Conservation (phyloP, 2,113 vertebrate species). For the Lycocorax pyrrhopterus region DNA sequence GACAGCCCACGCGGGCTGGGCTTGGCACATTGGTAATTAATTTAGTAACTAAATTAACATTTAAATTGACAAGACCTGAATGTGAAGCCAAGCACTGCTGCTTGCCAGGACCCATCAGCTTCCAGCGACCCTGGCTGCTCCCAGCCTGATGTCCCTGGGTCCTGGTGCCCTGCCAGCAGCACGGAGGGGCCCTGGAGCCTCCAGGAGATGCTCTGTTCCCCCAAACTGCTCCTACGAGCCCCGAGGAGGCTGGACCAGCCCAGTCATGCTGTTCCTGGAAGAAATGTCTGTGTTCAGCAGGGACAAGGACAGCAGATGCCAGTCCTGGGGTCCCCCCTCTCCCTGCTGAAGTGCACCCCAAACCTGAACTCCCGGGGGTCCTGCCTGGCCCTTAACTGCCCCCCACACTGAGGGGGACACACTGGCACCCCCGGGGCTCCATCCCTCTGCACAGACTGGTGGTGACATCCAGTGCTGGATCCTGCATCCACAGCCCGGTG, state of each 20-base stretch:
- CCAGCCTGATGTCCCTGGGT: fast-evolving
- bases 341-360: background rate
- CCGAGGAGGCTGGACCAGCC: fast-evolving
- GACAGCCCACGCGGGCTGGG: fast-evolving
- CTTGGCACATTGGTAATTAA: background rate
- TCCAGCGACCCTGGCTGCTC: background rate
- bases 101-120: background rate
- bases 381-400: background rate
- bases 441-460: background rate
- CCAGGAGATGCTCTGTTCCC: fast-evolving
- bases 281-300: fast-evolving
- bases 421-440: background rate
- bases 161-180: background rate
- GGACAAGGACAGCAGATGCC: background rate
- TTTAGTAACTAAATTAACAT: background rate
- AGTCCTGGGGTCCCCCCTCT: fast-evolving
- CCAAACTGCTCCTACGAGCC: fast-evolving
- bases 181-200: fast-evolving
- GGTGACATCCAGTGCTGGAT: background rate
- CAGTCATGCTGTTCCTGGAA: fast-evolving
- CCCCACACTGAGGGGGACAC: background rate
- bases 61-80: background rate
- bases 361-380: fast-evolving
- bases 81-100: background rate
- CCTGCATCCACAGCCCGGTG: background rate